Evolutionary conservation across 2,113 vertebrate species (phyloP).

Genomic region (Oryzias melastigma): DNA sequence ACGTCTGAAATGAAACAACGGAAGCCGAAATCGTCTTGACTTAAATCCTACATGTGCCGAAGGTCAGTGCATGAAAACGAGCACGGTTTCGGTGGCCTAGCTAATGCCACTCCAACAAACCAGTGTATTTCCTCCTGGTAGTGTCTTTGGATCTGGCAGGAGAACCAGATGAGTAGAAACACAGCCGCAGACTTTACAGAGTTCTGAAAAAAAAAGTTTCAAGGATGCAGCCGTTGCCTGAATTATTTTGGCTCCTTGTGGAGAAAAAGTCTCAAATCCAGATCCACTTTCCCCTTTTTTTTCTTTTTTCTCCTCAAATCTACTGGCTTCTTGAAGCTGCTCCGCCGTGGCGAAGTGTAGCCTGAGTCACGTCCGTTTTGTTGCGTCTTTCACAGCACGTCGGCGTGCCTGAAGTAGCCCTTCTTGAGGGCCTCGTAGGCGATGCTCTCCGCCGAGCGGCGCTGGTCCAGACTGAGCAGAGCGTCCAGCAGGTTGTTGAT

Average conservation of each 20-base stretch:
- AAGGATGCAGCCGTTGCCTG: slow-evolving; percentile 11
- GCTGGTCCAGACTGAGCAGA: slow-evolving; percentile 77
- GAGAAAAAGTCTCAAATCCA: background rate
- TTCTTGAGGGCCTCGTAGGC: slow-evolving; percentile 64
- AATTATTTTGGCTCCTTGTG: background rate
- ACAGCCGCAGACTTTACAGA: slow-evolving; percentile 33
- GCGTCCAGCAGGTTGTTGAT: slow-evolving; percentile 76
- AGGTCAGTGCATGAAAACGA: slow-evolving; percentile 68
- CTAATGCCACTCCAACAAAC: slow-evolving; percentile 68
- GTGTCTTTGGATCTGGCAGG: slow-evolving; percentile 25
- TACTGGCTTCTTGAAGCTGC: slow-evolving; percentile 61
- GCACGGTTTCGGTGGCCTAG: slow-evolving; percentile 54
- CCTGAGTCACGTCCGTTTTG: slow-evolving; percentile 30
- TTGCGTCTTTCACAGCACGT: slow-evolving; percentile 42
- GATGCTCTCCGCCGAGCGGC: slow-evolving; percentile 75
- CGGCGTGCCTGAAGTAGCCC: slow-evolving; percentile 73
- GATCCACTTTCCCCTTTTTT: slow-evolving; percentile 43
- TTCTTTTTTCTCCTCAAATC: slow-evolving; percentile 27
- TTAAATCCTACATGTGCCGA: slow-evolving; percentile 68
- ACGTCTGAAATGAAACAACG: slow-evolving; percentile 8
- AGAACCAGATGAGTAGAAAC: slow-evolving; percentile 31
- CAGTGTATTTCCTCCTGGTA: slow-evolving; percentile 67
- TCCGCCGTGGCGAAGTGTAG: slow-evolving; percentile 57
- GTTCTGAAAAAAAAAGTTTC: slow-evolving; percentile 33
- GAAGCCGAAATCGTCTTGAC: slow-evolving; percentile 35